Evolutionary conservation across 2,797 vertebrate genomes (phyloP).

Genomic region (Orestias chungarensis): DNA sequence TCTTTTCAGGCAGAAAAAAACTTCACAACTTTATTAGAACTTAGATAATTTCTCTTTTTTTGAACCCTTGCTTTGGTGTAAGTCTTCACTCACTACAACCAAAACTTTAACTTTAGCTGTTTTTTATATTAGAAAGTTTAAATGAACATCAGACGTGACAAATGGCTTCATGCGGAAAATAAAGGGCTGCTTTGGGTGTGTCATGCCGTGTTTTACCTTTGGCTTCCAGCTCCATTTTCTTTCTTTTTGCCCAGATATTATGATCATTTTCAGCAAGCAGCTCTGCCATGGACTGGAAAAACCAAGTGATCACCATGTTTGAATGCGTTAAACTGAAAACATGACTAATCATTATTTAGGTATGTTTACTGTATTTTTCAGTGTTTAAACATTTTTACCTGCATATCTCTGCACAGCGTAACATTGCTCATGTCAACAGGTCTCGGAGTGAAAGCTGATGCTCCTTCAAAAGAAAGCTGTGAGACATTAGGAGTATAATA

Average conservation of each 20-base stretch:
- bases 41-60: neutral
- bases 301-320: conserved; percentile 15
- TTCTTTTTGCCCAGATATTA: conserved; percentile 96
- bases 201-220: conserved; percentile 83
- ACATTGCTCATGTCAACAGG: conserved; percentile 98
- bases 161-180: neutral
- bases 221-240: conserved; percentile 92
- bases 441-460: conserved; percentile 88
- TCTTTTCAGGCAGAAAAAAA: neutral
- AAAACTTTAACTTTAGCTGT: neutral
- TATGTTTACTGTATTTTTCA: neutral
- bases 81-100: neutral
- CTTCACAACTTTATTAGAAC: no score
- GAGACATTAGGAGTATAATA: neutral
- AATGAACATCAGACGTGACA: neutral
- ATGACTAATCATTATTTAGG: neutral
- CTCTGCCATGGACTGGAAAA: conserved; percentile 91
- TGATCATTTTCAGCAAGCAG: conserved; percentile 97
- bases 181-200: neutral
- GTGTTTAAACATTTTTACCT: conserved; percentile 78
- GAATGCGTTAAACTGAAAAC: neutral
- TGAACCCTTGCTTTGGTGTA: neutral
- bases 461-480: conserved; percentile 90
- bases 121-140: no score
- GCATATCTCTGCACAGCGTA: conserved; percentile 90